A percentile compares a stretch with the other conserved stretches of the same genome.
Evolutionary conservation across 2,113 vertebrate genomes (phyloP).

Genomic region (Corythornis vintsioides): DNA sequence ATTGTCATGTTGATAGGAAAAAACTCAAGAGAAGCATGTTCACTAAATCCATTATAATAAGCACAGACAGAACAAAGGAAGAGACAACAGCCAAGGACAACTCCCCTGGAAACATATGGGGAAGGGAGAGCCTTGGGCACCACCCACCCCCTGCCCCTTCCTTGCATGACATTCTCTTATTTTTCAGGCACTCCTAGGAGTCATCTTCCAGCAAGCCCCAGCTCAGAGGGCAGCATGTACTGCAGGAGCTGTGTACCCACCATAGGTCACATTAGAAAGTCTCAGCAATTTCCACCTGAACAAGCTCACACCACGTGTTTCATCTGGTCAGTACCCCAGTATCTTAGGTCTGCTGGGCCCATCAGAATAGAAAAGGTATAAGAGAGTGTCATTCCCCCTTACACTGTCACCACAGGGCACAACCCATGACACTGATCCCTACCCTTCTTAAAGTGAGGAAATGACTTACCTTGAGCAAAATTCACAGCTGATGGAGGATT

Average conservation of each 20-base stretch:
- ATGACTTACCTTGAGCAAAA: background rate
- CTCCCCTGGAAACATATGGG: background rate
- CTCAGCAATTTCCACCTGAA: background rate
- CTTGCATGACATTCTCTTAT: background rate
- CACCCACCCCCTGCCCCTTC: background rate
- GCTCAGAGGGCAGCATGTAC: background rate
- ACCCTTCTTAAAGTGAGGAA: background rate
- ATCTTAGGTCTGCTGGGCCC: background rate
- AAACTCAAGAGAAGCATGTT: background rate
- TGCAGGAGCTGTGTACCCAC: background rate
- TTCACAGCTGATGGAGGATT: background rate
- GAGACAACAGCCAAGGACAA: background rate
- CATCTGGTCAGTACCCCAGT: background rate
- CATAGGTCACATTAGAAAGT: background rate
- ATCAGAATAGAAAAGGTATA: background rate
- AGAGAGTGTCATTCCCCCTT: background rate
- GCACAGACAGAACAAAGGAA: background rate
- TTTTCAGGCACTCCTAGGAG: background rate
- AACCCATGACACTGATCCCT: accelerated
- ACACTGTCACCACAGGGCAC: background rate
- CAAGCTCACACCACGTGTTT: background rate
- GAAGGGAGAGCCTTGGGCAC: background rate
- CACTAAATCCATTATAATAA: background rate
- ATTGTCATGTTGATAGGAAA: background rate
- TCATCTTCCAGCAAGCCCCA: background rate